A percentile compares a stretch with the other conserved stretches of the same genome.
phyloP scores from a whole-genome alignment of 1,140 invertebrate genomes.

The Drosophila parvula region DNA sequence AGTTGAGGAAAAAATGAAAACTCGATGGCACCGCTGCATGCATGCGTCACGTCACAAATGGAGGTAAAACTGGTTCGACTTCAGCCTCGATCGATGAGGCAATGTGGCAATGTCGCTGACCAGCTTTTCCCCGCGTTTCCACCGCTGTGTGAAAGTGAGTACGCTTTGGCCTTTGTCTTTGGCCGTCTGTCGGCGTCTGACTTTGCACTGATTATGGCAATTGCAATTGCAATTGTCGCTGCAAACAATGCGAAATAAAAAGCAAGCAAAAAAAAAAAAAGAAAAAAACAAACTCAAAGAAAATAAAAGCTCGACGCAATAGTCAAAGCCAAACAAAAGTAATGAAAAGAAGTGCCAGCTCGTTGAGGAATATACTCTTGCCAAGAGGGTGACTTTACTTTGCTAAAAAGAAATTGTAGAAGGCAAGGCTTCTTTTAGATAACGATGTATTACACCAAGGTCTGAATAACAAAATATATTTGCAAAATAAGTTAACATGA shows the following conservation, averaged over 20 bases:
- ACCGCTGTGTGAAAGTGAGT: constrained; percentile 53
- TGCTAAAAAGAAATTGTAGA: neutral
- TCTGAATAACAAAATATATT: neutral
- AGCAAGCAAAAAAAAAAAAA: constrained; percentile 23
- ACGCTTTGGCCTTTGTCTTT: constrained; percentile 66
- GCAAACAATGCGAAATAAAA: constrained; percentile 74
- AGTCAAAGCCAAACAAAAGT: constrained; percentile 69
- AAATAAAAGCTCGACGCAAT: constrained; percentile 62
- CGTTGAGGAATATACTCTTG: constrained; percentile 6
- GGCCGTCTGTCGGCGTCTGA: constrained; percentile 38
- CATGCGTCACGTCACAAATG: constrained; percentile 75
- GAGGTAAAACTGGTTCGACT: constrained; percentile 67
- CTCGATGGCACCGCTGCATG: constrained; percentile 30
- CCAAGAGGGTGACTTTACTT: neutral
- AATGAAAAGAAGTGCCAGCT: constrained; percentile 69
- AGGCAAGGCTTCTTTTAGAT: neutral
- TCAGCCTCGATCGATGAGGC: constrained; percentile 58
- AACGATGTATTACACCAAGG: neutral
- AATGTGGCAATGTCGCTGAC: constrained; percentile 68
- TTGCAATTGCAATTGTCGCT: constrained; percentile 63
- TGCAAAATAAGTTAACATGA: no score
- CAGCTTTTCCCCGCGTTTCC: constrained; percentile 53
- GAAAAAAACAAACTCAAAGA: constrained; percentile 38
- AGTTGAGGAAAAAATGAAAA: constrained; percentile 32
- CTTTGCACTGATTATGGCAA: constrained; percentile 81